Base-by-base conservation (phyloP, 2,888 invertebrate species). In the Anticlea derivata region DNA sequence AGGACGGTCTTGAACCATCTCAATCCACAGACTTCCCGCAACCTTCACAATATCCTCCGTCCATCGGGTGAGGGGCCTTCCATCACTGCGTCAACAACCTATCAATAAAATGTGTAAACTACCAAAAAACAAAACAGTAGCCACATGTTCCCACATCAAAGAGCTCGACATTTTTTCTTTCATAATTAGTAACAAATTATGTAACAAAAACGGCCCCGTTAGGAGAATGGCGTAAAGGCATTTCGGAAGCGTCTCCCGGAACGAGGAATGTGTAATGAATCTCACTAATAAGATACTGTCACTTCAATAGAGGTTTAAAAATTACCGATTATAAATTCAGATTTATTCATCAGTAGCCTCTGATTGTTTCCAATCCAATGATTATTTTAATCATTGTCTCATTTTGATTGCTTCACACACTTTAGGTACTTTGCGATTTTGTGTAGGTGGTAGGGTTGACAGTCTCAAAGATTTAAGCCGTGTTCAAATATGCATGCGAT, bases 101-200 rank as follows among this genome's bases (percentile, higher is more conserved):
- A 68, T 69, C 64, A 73, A 63, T 67, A 60, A 66, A 73, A 71
- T 53, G 66, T 72, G 72, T 65, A 66, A 68, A 70, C 56, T 57
- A 57, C 46, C 45, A 62, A 53, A 52, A 60, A 57, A 63, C 39
- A 2, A 33, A 47, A 55, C 55, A 50, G 58, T 61, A 55, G 61
- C 56, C 60, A 57, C 71, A 74, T 68, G 58, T 73, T 68, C 62
- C 54, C 49, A 17, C 65, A 72, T 75, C 73, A 78, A 76, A 78
- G 70, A 47, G 22, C 47, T 69, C 68, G 63, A 61, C 60, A 57
- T 65, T 82, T 74, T 81, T 83, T 78, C 73, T 59, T 50, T 51
- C 69, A 61, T 83, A 85, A 85, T 86, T 81, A 80, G 80, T 75
- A 64, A 80, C 83, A 81, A 84, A 83, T 85, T 84, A 81, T 78